These are phyloP conservation scores for Aphodius granarius DNA, from an alignment of 2,888 invertebrate genomes.

Conservation along the genomic window DNA sequence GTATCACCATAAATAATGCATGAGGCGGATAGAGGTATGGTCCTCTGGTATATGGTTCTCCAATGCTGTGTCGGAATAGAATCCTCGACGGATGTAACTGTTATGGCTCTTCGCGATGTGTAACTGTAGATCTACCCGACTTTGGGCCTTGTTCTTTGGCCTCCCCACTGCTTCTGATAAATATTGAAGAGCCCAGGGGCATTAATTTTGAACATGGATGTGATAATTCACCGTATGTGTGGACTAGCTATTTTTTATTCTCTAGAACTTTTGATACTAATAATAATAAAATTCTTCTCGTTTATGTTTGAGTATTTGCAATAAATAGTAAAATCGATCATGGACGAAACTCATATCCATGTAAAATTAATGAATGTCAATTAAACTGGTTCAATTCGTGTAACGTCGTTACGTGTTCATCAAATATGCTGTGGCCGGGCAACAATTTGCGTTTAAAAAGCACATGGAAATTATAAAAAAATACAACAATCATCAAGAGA, in stretches of 20 bases:
- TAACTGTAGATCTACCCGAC: constrained; percentile 7
- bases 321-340: background rate
- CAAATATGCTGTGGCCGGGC: background rate
- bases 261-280: no score
- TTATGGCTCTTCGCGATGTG: constrained; percentile 4
- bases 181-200: constrained; percentile 5
- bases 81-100: constrained; percentile 9
- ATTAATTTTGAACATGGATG: background rate
- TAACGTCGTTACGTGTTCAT: background rate
- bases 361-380: constrained; percentile 27
- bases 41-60: no score
- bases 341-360: background rate
- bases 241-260: background rate
- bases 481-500: background rate
- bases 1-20: background rate
- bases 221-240: background rate
- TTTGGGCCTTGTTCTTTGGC: background rate
- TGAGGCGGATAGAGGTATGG: background rate
- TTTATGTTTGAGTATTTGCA: background rate
- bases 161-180: constrained; percentile 13
- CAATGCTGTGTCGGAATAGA: background rate
- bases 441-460: background rate
- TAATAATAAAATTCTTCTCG: no score
- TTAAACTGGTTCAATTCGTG: constrained; percentile 20
- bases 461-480: background rate